phyloP scores from a whole-genome alignment of 2,797 vertebrate species.

The Odontamblyopus rebecca region DNA sequence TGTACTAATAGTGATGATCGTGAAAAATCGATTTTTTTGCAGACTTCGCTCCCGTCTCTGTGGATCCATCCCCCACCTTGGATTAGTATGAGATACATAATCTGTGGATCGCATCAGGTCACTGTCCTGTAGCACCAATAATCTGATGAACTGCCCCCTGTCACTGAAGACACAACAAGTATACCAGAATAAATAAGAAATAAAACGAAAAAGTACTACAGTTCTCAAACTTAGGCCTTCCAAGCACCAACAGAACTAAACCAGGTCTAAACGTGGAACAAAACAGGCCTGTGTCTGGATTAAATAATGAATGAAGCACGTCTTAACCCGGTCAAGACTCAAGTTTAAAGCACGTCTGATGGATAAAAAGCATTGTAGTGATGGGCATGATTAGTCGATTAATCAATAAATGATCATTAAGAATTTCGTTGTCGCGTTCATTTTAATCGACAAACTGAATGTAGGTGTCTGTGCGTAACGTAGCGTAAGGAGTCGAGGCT shows the following conservation, averaged over 20 bases:
- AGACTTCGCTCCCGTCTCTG: conserved; percentile 4
- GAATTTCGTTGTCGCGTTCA: too few relatives aligned
- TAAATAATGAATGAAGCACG: neutral
- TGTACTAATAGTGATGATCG: neutral
- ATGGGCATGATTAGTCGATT: too few relatives aligned
- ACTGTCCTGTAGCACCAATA: conserved; percentile 53
- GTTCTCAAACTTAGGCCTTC: neutral
- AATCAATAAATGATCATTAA: too few relatives aligned
- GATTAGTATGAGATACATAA: conserved; percentile 69
- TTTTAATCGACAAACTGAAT: too few relatives aligned
- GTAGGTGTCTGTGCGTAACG: too few relatives aligned
- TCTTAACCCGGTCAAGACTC: neutral
- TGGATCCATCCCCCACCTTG: conserved; percentile 46
- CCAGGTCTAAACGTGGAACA: neutral
- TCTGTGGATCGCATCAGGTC: conserved; percentile 55
- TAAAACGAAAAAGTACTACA: neutral
- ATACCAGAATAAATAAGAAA: neutral
- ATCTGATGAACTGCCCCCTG: conserved; percentile 7
- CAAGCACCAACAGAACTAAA: neutral
- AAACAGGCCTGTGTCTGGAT: neutral
- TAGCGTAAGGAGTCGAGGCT: too few relatives aligned
- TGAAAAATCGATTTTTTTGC: neutral
- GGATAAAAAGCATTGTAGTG: too few relatives aligned
- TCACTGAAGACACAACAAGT: neutral
- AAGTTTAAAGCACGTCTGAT: neutral